phyloP scores from a whole-genome alignment of 1,140 invertebrate species.

The Chironomus striatipennis region DNA sequence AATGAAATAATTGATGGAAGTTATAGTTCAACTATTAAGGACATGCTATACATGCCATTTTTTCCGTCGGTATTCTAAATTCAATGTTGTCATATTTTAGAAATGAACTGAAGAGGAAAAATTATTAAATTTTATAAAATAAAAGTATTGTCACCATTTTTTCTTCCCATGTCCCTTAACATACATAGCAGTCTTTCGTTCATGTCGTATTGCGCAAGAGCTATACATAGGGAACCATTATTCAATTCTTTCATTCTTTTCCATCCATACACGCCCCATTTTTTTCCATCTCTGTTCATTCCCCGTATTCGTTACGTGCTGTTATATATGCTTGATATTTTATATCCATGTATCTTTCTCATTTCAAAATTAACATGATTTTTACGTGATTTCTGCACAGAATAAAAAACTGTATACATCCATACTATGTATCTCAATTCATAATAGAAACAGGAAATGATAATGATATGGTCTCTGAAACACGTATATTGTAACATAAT shows the following conservation, averaged over 20 bases:
- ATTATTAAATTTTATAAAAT: not conserved
- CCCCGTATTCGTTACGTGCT: not conserved
- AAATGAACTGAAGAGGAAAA: not conserved
- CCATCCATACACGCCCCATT: not conserved
- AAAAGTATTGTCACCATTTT: not conserved
- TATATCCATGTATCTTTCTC: not conserved
- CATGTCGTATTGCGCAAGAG: not conserved
- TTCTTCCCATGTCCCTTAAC: not conserved
- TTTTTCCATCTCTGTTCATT: not conserved
- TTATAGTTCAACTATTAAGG: not conserved
- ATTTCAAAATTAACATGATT: slow-evolving; percentile 3
- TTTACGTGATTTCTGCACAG: not conserved
- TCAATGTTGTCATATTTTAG: not conserved
- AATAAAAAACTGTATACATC: not conserved
- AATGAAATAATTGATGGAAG: not conserved
- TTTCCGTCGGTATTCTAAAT: not conserved
- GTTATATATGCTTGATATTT: not conserved
- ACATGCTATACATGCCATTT: not conserved
- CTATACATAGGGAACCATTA: not conserved
- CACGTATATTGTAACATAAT: slow-evolving; percentile 1
- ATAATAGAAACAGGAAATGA: slow-evolving; percentile 8
- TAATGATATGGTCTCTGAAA: slow-evolving; percentile 8
- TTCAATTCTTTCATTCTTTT: not conserved
- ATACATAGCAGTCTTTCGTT: not conserved
- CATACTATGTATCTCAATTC: not conserved